phyloP scores from a whole-genome alignment of 2,113 vertebrate genomes.

The Cercopithecus mona region DNA sequence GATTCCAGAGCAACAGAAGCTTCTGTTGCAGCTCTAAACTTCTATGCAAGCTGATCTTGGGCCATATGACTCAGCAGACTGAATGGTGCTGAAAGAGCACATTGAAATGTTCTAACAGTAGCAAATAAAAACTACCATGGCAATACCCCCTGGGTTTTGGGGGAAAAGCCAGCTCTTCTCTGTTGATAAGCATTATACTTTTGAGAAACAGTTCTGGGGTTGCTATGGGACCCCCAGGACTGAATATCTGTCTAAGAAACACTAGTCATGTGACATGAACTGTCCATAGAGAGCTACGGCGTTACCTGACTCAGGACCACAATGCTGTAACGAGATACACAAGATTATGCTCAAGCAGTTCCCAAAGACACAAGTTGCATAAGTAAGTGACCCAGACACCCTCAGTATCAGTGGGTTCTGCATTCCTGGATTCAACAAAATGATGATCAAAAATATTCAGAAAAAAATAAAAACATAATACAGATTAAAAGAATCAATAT shows the following conservation, averaged over 20 bases:
- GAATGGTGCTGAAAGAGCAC: background rate
- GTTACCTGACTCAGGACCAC: background rate
- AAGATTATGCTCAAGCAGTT: background rate
- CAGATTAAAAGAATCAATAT: background rate
- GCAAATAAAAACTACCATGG: background rate
- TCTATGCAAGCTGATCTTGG: background rate
- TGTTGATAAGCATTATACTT: background rate
- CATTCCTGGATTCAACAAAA: background rate
- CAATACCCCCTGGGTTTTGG: background rate
- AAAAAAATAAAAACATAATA: background rate
- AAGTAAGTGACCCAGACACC: background rate
- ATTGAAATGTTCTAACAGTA: background rate
- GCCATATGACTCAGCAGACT: background rate
- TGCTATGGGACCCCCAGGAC: background rate
- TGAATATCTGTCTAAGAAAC: background rate
- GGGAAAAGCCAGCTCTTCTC: background rate
- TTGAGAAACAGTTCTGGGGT: background rate
- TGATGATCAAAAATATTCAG: background rate
- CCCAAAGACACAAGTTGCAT: background rate
- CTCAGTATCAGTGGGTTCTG: background rate
- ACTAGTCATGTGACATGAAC: background rate
- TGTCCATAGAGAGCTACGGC: background rate
- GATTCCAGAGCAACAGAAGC: background rate
- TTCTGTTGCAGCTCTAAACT: background rate
- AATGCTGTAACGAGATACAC: background rate